phyloP scores from a whole-genome alignment of 2,113 vertebrate species.

The Labeo rohita region DNA sequence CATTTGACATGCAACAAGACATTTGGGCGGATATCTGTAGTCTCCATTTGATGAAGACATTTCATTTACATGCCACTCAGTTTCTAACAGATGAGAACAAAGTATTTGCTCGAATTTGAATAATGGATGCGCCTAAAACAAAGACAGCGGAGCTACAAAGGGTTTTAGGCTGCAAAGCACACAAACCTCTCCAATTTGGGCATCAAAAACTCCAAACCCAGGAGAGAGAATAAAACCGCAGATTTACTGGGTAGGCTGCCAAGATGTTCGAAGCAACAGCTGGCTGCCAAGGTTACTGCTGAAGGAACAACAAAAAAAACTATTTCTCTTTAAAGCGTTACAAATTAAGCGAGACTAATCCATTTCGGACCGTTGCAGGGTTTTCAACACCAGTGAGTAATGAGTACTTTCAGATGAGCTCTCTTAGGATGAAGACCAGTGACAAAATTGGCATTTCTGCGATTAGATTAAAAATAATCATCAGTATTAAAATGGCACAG shows the following conservation, averaged over 20 bases:
- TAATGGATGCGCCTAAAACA: constrained; percentile 38
- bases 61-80: constrained; percentile 36
- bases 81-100: constrained; percentile 44
- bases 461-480: constrained; percentile 1
- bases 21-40: constrained; percentile 31
- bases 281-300: constrained; percentile 49
- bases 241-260: constrained; percentile 23
- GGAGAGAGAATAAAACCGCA: constrained; percentile 22
- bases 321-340: constrained; percentile 41
- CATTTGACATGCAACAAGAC: constrained; percentile 13
- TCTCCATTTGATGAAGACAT: constrained; percentile 21
- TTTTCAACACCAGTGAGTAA: constrained; percentile 52
- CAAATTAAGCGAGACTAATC: constrained; percentile 48
- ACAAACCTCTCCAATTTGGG: constrained; percentile 34
- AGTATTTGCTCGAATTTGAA: constrained; percentile 40
- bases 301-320: constrained; percentile 32
- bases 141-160: constrained; percentile 37
- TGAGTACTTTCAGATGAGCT: constrained; percentile 38
- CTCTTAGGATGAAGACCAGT: constrained; percentile 19
- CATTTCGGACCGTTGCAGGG: constrained; percentile 35
- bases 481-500: not conserved
- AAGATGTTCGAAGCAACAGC: constrained; percentile 50
- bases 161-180: not conserved
- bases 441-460: not conserved
- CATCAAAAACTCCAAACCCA: constrained; percentile 28